phyloP scores from a whole-genome alignment of 2,797 vertebrate species.

The Oryzias sinensis region DNA sequence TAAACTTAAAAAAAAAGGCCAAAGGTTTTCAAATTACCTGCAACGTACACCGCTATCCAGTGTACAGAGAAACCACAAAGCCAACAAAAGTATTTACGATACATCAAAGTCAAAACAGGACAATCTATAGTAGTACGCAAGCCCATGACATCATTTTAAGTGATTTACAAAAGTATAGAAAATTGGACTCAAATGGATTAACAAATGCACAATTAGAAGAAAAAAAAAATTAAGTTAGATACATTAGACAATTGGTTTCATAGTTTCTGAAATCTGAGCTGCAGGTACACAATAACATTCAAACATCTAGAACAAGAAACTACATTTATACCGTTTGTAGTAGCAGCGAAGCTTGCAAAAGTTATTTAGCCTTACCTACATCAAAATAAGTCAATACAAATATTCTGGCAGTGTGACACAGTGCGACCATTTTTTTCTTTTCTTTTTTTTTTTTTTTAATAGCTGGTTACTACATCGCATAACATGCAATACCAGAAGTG shows the following conservation, averaged over 20 bases:
- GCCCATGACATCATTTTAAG: conserved; percentile 64
- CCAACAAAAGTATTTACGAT: too few species aligned
- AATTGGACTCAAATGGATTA: conserved; percentile 38
- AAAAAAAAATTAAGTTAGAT: conserved; percentile 41
- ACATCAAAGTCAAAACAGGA: conserved; percentile 10
- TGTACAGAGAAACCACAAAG: conserved; percentile 11
- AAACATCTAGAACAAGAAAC: conserved; percentile 71
- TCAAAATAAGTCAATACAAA: conserved; percentile 68
- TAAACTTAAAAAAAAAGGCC: conserved; percentile 31
- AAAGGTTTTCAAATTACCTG: conserved; percentile 56
- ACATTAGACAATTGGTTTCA: conserved; percentile 38
- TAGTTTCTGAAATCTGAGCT: conserved; percentile 59
- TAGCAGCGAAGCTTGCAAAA: conserved; percentile 73
- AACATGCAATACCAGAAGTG: conserved; percentile 72
- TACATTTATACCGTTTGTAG: conserved; percentile 69
- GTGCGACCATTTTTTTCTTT: conserved; percentile 50
- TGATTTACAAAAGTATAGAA: conserved; percentile 57
- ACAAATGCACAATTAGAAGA: conserved; percentile 45
- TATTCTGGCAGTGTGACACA: conserved; percentile 77
- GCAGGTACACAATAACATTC: conserved; percentile 70
- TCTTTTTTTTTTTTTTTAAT: conserved; percentile 40
- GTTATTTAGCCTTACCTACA: conserved; percentile 68
- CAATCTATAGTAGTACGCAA: conserved; percentile 55
- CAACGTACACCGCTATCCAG: conserved; percentile 49
- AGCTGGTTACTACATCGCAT: conserved; percentile 74